A percentile compares a stretch with the other conserved stretches of the same genome.
Evolutionary conservation across 2,888 invertebrate species (phyloP).

Genomic region (Thysanoteuthis rhombus): DNA sequence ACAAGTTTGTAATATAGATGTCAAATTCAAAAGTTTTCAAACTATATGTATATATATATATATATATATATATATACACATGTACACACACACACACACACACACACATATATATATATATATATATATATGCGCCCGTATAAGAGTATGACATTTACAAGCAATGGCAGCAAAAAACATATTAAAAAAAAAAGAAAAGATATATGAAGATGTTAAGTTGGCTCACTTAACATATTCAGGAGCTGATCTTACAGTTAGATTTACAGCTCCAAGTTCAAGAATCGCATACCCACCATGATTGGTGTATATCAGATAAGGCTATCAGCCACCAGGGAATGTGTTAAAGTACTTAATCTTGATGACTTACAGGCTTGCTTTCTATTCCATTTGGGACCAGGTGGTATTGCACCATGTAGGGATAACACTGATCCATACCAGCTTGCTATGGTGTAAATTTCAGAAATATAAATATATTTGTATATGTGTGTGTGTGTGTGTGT

Average conservation of each 20-base stretch:
- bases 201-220: not conserved
- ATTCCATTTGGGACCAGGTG: not conserved
- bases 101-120: not conserved
- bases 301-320: not conserved
- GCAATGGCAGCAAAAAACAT: not conserved
- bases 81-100: too few relatives aligned
- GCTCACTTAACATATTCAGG: not conserved
- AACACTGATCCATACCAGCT: not conserved
- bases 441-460: too few relatives aligned
- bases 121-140: not conserved
- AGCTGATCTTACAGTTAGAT: not conserved
- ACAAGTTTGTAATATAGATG: not conserved
- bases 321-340: not conserved
- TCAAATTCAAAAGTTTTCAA: not conserved
- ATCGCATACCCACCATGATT: not conserved
- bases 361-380: too few relatives aligned
- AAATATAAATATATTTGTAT: not conserved
- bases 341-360: conserved; percentile 12
- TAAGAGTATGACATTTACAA: not conserved
- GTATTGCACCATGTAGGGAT: not conserved
- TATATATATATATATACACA: not conserved
- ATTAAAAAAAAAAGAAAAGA: not conserved
- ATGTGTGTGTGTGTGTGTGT: not conserved
- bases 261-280: not conserved
- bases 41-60: not conserved